Base-by-base conservation (phyloP, 1,140 invertebrate species). In the Asbolus verrucosus region DNA sequence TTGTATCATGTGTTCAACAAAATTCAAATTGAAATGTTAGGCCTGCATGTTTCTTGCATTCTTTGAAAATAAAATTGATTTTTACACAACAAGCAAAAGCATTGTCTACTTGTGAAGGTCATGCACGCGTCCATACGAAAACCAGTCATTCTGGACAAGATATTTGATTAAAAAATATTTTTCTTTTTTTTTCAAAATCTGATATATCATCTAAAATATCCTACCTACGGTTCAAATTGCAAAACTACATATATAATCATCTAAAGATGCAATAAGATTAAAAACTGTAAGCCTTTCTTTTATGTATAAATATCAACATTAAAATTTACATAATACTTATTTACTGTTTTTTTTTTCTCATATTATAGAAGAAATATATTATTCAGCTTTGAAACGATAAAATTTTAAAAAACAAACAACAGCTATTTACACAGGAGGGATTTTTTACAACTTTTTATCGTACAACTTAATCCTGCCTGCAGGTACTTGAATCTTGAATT, bases 401-500 rank as follows among this genome's bases (percentile, higher is more conserved):
- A 75, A 72, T 77, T 69, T 75, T 60, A 71, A 75, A n/a, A 75
- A 76, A 70, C 66, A 74, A 76, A 76, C 67, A 77, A 77, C 74
- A 74, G 69, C 69, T 77, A 76, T 77, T 67, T 76, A 77, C 74
- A 77, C 60, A 74, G 74, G 73, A 76, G 75, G 75, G 75, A 71
- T 62, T 70, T 71, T 74, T 16, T 66, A 60, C 2, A 16, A 19
- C 13, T 67, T 24, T 70, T 71, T 68, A 19, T 67, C 11, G 11
- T 36, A 38, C 46, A 62, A 46, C 59, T 63, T 43, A 70, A 59
- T 71, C 76, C 73, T 73, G 73, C 74, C 76, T 69, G 73, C 75
- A 77, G 76, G 76, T 77, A 77, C 76, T 59, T 65, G 36, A 65
- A 54, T 63, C 33, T 68, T 60, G 36, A 70, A 67, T 62, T 76